Evolutionary conservation across 2,888 invertebrate species (phyloP), one percentile per base, ranked within the genome.

Genomic region (Adelphocoris suturalis): DNA sequence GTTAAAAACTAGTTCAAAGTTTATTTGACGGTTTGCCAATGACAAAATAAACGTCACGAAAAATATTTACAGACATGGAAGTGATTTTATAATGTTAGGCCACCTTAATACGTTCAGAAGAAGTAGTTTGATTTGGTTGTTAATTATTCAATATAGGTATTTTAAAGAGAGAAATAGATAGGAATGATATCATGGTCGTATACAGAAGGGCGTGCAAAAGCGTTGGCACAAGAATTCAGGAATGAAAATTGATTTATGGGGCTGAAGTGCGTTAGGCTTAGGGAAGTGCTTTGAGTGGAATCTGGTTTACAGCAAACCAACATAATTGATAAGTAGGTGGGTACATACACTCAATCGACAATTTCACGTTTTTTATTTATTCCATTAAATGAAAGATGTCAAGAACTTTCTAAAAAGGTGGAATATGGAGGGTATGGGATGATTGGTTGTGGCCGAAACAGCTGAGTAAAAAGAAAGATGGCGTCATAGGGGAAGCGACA

Each of bases 1-100:
- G 27, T 82, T 82, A n/a, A 47, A 82, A 82, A 82, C 82, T 82
- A 82, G 81, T 52, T 82, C 46, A 82, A 52, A 52, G 52, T 80
- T 28, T 11, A 80, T 48, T 47, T 48, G 52, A 82, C 82, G 82
- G 52, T 81, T 81, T 19, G 52, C 23, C 68, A 23, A 12, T 13
- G 68, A 68, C 68, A 68, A 68, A 68, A 68, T 68, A 68, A 68
- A 68, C 27, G 68, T 11, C 27, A 13, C 12, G 9, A 23, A 68
- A 37, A 68, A 12, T 68, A 68, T 68, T 68, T 68, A 68, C 68
- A 68, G 68, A 13, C 19, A 13, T 27, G 68, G 68, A 68, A 68
- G 68, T 68, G 68, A 68, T 68, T 68, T 68, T 68, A 5, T 23
- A 68, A 23, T 11, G 23, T 68, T 68, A 68, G 68, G 68, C 68